phyloP scores from a whole-genome alignment of 1,140 invertebrate genomes.

The Heliconius nattereri region DNA sequence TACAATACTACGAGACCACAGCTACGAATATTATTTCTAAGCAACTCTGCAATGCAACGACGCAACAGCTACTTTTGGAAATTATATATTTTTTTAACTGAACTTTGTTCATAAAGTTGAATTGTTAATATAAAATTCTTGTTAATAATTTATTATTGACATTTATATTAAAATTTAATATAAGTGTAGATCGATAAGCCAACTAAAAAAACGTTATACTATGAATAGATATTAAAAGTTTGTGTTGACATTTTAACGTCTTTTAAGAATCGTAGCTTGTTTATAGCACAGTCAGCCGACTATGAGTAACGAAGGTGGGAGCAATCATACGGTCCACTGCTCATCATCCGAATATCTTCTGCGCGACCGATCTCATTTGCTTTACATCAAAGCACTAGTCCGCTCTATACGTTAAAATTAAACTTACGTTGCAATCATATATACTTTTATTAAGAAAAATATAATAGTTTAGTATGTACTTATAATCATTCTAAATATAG shows the following conservation, averaged over 20 bases:
- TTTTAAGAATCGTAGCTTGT: slow-evolving; percentile 15
- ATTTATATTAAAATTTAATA: too few relatives aligned
- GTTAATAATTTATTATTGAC: not conserved
- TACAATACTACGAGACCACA: slow-evolving; percentile 52
- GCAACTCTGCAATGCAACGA: slow-evolving; percentile 8
- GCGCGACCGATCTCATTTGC: slow-evolving; percentile 34
- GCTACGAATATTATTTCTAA: slow-evolving; percentile 27
- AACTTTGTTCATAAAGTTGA: not conserved
- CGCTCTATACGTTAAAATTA: slow-evolving; percentile 2
- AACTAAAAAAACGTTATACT: too few relatives aligned
- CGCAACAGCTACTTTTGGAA: not conserved
- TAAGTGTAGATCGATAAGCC: too few relatives aligned
- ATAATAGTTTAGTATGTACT: too few relatives aligned
- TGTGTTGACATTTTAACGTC: not conserved
- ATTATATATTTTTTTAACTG: not conserved
- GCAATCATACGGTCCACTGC: slow-evolving; percentile 41
- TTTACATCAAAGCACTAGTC: slow-evolving; percentile 45
- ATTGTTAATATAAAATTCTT: not conserved
- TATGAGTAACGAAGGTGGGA: slow-evolving; percentile 30
- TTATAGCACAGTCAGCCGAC: slow-evolving; percentile 17
- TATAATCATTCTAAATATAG: too few relatives aligned
- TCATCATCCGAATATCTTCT: slow-evolving; percentile 47
- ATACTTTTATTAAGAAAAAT: too few relatives aligned
- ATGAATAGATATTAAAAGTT: too few relatives aligned
- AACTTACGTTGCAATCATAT: not conserved